Evolutionary conservation across 2,797 vertebrate genomes (phyloP).

Genomic region (Sardinella longiceps): DNA sequence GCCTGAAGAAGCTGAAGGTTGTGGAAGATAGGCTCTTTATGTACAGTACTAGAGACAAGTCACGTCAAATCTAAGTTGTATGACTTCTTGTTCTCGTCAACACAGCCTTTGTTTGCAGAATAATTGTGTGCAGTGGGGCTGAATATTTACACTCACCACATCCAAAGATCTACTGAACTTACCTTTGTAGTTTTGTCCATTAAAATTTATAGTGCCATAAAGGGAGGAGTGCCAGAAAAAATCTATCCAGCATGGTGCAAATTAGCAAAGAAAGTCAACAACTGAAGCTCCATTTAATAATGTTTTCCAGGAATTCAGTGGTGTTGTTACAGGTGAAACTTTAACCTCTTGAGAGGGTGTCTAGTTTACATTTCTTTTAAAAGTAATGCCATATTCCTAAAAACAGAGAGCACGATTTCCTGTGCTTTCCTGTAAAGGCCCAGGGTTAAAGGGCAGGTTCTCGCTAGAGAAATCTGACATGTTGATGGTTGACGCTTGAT

Average conservation of each 20-base stretch:
- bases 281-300: conserved; percentile 49
- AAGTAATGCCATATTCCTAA: conserved; percentile 66
- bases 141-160: neutral
- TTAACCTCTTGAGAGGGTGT: conserved; percentile 70
- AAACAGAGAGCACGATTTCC: conserved; percentile 63
- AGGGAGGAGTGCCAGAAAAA: neutral
- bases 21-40: neutral
- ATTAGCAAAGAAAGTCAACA: conserved; percentile 54
- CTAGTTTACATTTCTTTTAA: conserved; percentile 70
- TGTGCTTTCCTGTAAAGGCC: conserved; percentile 61
- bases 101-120: conserved; percentile 7
- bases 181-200: conserved; percentile 19
- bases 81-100: neutral
- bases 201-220: conserved; percentile 12
- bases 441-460: conserved; percentile 10
- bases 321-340: conserved; percentile 65
- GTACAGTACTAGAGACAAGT: neutral
- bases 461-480: conserved; percentile 3
- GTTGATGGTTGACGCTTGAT: conserved; percentile 9
- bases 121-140: neutral
- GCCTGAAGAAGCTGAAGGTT: neutral
- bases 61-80: neutral
- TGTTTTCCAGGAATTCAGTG: conserved; percentile 60
- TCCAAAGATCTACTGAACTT: neutral
- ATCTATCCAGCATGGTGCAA: neutral